Base-by-base conservation (phyloP, 2,888 invertebrate species). In the Drymonia ruficornis region DNA sequence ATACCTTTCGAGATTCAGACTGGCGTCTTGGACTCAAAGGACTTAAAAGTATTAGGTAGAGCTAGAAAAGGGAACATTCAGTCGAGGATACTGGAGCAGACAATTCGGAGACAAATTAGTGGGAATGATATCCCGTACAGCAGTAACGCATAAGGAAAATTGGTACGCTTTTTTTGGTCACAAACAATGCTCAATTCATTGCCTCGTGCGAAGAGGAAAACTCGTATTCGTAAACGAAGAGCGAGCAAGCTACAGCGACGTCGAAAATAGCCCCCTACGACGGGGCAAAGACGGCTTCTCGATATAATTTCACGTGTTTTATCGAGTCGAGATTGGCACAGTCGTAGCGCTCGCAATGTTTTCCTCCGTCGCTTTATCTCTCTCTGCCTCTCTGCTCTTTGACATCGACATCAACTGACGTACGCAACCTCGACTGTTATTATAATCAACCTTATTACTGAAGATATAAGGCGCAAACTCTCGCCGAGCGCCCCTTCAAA, bases 351-450 rank as follows among this genome's bases (percentile, higher is more conserved):
- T 76, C 74, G 57, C 80, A 80, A 82, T 89, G 84, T 89, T 89
- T 89, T 87, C 87, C 89, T 87, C 81, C 80, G 74, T 78, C 80
- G 81, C 78, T 86, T 88, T 88, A 89, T 89, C 87, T 89, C 83
- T 82, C 80, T 78, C 77, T 78, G 76, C 72, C 77, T 84, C 80
- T 80, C 78, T 86, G 87, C 90, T 91, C 90, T 91, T 87, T 91
- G 91, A 91, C 91, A 89, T 84, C 82, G 78, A 70, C 91, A 89
- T 83, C 82, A 78, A 70, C 82, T 87, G 87, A 87, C 84, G 86
- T 78, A 76, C 63, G 72, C 82, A 80, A 80, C 79, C 77, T 70
- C 76, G 61, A 59, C 59, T 65, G 62, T 42, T 45, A 63, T 64
- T 67, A 71, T 77, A 73, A 63, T 80, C 78, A 72, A 81, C 89